phyloP scores from a whole-genome alignment of 2,888 invertebrate species.

The Melipona beecheii region DNA sequence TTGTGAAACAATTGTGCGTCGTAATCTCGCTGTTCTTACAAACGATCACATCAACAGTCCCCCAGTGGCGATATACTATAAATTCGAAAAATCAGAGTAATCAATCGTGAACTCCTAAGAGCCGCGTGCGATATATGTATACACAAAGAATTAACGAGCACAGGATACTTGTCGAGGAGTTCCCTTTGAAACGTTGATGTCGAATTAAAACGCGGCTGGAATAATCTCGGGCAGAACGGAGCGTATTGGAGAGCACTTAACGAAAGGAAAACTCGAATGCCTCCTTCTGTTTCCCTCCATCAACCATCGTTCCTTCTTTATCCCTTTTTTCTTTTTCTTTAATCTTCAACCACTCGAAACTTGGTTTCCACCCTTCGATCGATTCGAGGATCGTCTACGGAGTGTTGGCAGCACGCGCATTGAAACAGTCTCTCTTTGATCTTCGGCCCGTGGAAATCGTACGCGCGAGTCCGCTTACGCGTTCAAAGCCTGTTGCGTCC shows the following conservation, averaged over 20 bases:
- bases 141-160: conserved; percentile 8
- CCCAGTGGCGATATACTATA: not conserved
- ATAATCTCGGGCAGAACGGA: conserved; percentile 26
- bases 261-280: conserved; percentile 45
- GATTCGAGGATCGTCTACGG: conserved; percentile 47
- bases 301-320: not conserved
- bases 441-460: conserved; percentile 70
- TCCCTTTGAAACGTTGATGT: conserved; percentile 21
- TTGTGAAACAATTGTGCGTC: not conserved
- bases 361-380: conserved; percentile 47
- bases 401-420: conserved; percentile 33
- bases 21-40: not conserved
- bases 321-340: not conserved
- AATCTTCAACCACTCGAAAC: conserved; percentile 45
- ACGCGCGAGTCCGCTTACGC: conserved; percentile 15
- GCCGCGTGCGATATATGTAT: not conserved
- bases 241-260: conserved; percentile 43
- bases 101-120: too few relatives aligned
- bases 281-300: conserved; percentile 9
- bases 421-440: conserved; percentile 68
- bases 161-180: not conserved
- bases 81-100: not conserved
- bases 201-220: conserved; percentile 26
- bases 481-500: conserved; percentile 51
- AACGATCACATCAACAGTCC: not conserved